Evolutionary conservation across 2,888 invertebrate species (phyloP).

Genomic region (Yponomeuta plumbellus): DNA sequence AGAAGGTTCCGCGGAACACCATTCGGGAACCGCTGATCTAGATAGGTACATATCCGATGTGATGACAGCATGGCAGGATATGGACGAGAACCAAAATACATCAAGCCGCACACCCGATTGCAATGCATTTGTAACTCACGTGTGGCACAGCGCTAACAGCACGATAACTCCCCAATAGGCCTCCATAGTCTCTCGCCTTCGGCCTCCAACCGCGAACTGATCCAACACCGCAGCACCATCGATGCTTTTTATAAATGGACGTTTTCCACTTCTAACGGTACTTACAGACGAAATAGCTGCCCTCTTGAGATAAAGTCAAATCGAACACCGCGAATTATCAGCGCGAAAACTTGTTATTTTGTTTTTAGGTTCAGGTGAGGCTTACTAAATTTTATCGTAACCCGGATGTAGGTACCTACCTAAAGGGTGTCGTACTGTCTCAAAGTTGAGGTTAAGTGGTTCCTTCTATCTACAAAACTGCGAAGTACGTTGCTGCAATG

Average conservation of each 20-base stretch:
- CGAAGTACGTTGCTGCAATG: no score
- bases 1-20: no score
- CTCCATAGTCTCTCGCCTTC: conserved; percentile 45
- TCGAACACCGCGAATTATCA: background rate
- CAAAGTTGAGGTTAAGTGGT: no score
- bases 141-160: conserved; percentile 50
- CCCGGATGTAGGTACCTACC: no score
- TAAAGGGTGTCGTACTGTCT: no score
- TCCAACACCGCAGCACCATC: conserved; percentile 17
- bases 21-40: no score
- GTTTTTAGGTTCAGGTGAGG: background rate
- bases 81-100: no score
- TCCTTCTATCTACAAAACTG: no score
- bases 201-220: conserved; percentile 37
- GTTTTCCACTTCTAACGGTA: conserved; percentile 31
- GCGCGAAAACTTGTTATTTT: background rate
- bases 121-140: conserved; percentile 41
- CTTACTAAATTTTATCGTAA: background rate
- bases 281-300: conserved; percentile 33
- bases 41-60: no score
- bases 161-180: conserved; percentile 42
- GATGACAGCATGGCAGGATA: no score
- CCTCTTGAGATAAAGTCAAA: conserved; percentile 36
- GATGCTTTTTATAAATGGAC: conserved; percentile 23
- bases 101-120: background rate